These are phyloP conservation scores for Chlorops oryzae DNA, from an alignment of 1,140 invertebrate species.

Conservation along the genomic window DNA sequence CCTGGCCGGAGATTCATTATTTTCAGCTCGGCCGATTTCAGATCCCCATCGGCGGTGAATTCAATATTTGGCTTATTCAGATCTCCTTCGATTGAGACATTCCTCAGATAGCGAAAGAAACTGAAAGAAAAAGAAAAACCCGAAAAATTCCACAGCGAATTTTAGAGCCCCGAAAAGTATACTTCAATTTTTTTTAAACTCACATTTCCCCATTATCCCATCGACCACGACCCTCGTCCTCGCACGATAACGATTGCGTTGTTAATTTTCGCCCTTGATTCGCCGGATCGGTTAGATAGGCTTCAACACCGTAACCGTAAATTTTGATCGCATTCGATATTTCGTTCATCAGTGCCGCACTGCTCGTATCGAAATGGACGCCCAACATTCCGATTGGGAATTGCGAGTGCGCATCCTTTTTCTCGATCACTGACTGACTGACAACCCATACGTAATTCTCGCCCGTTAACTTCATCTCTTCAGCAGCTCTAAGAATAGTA, in stretches of 20 bases:
- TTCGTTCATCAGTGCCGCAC: constrained; percentile 70
- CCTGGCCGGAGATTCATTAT: constrained; percentile 86
- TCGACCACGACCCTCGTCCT: constrained; percentile 45
- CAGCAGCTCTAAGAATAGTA: constrained; percentile 73
- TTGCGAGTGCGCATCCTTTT: constrained; percentile 65
- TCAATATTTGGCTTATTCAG: constrained; percentile 72
- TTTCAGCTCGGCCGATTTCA: constrained; percentile 79
- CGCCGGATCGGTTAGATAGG: constrained; percentile 68
- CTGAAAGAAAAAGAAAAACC: constrained; percentile 24
- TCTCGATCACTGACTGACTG: constrained; percentile 87
- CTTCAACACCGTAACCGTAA: constrained; percentile 83
- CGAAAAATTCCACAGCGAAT: neutral
- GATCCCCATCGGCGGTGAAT: constrained; percentile 83
- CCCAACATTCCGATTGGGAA: constrained; percentile 92
- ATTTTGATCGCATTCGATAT: constrained; percentile 85
- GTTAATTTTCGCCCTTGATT: constrained; percentile 67
- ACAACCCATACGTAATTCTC: constrained; percentile 96
- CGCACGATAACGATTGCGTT: constrained; percentile 64
- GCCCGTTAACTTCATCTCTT: constrained; percentile 79
- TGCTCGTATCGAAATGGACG: constrained; percentile 86
- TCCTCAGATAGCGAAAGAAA: constrained; percentile 71
- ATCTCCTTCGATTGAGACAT: constrained; percentile 75
- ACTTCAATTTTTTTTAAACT: constrained; percentile 14
- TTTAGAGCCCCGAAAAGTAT: neutral
- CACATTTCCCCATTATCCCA: constrained; percentile 48